phyloP scores from a whole-genome alignment of 1,140 invertebrate species.

The Eriosoma lanigerum region DNA sequence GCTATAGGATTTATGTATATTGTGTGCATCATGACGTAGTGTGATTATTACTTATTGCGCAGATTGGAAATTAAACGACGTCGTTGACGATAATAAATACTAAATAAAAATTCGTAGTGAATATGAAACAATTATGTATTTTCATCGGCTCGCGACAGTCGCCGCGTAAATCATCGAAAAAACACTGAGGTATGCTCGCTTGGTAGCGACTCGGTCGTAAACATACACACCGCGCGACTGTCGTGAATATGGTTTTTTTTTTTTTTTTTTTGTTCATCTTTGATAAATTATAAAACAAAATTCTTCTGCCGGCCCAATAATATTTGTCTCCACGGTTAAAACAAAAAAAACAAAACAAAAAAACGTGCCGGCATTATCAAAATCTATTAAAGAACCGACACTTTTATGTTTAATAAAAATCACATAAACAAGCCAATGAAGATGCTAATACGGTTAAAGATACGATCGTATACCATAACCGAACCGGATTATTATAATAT shows the following conservation, averaged over 20 bases:
- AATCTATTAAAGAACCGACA: constrained; percentile 36
- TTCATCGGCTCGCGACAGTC: not conserved
- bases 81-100: not conserved
- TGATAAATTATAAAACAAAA: constrained; percentile 10
- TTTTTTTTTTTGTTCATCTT: not conserved
- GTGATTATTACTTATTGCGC: too few species aligned
- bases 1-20: too few species aligned
- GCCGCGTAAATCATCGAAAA: constrained; percentile 39
- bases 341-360: too few species aligned
- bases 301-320: constrained; percentile 34
- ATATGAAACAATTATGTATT: constrained; percentile 23
- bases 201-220: constrained; percentile 48
- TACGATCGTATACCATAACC: constrained; percentile 24
- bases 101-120: not conserved
- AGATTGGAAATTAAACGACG: too few species aligned
- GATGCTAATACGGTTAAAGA: constrained; percentile 45
- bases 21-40: too few species aligned
- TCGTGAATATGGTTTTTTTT: constrained; percentile 17
- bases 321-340: not conserved
- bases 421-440: constrained; percentile 51
- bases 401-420: constrained; percentile 49
- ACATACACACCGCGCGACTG: constrained; percentile 4
- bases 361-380: constrained; percentile 6
- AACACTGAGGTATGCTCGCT: constrained; percentile 43
- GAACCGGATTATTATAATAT: not conserved